Conservation (phyloP, 2,797 vertebrate genomes). For the Emydoidea blandingii region DNA sequence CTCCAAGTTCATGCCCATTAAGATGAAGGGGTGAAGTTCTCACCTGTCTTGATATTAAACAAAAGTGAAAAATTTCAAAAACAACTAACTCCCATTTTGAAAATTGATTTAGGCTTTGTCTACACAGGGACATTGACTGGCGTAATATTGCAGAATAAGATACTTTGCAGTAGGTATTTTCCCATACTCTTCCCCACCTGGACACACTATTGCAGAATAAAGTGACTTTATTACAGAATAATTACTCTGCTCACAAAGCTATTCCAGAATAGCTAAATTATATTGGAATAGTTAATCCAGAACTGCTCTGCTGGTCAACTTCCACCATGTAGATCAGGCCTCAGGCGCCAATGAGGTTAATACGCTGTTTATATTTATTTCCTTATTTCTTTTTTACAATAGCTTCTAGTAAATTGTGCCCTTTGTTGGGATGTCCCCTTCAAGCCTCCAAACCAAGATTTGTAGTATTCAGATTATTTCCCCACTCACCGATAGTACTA, state of each 20-base stretch:
- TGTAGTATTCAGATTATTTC: no score
- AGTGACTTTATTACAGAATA: neutral
- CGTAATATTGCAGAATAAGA: neutral
- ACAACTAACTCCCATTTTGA: neutral
- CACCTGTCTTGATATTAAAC: neutral
- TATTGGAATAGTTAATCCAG: no score
- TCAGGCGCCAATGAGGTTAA: no score
- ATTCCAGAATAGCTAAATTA: no score
- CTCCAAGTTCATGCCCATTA: constrained; percentile 19
- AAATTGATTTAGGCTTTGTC: neutral
- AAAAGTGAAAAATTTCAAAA: neutral
- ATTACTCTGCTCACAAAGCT: no score
- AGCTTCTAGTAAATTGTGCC: no score
- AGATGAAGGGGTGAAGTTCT: neutral
- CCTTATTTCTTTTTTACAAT: no score
- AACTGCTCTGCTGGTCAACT: no score
- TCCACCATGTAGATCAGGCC: no score
- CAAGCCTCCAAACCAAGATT: no score
- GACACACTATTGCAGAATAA: neutral
- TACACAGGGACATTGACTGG: neutral
- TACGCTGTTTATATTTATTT: no score
- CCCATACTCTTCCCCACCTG: neutral
- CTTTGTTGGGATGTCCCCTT: no score
- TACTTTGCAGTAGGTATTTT: neutral
- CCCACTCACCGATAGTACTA: neutral